Base-by-base conservation (phyloP, 2,797 vertebrate species). In the Halcyon chelicuti region DNA sequence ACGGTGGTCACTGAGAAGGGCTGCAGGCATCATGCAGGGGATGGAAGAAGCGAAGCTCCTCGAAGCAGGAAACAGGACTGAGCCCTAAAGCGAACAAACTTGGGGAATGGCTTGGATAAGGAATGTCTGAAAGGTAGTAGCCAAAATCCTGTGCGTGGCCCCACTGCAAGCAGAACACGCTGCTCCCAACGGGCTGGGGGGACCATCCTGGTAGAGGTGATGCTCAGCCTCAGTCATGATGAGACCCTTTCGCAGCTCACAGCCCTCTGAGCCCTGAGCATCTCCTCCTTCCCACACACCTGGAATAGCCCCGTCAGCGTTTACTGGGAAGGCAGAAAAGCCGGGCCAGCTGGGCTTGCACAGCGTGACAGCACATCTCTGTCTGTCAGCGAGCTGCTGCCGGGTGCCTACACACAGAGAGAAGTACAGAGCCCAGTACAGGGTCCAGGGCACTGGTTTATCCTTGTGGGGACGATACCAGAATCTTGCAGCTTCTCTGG, bases 221-320 rank as follows among this genome's bases (percentile, higher is more conserved):
- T 31, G 51, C n/a, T 91, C n/a, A 62, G 66, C 62, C 80, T 28
- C 37, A 66, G 63, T 71, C 55, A n/a, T 0, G 4, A 10, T 20
- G 49, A 60, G 60, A 18, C 49, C 33, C 35, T 26, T 63, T 46
- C 33, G 51, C 28, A 74, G 57, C 60, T 76, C 25, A 46, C 68
- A 71, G 29, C 14, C 21, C 31, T 65, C 40, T 26, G 2, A 84
- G 66, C 61, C 49, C 79, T n/a, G 40, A 12, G 21, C 35, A 33
- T 31, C 76, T 72, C 70, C 65, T 51, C 61, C 75, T 81, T 51
- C 70, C 86, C 28, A 66, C 66, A 75, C 54, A 90, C 86, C 94
- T 73, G 90, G 86, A 85, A 39, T 0, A 90, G 44, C 42, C 52
- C 72, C 5, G 2, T 22, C 31, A 76, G 52, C 42, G 14, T 20